Base-by-base conservation (phyloP, 2,888 invertebrate species). In the Drosophila niveifrons region DNA sequence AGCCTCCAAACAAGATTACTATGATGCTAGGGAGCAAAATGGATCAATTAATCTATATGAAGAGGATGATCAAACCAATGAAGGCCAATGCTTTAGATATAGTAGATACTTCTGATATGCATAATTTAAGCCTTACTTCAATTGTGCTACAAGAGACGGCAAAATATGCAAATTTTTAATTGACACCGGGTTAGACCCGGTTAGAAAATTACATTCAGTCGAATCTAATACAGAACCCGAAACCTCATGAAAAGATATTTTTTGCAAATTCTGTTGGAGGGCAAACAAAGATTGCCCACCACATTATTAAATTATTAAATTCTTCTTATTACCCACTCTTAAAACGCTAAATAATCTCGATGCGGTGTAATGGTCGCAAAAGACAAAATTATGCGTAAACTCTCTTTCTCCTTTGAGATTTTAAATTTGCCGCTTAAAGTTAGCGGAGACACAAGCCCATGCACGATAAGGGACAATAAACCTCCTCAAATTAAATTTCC, bases 261-360 rank as follows among this genome's bases (percentile, higher is more conserved):
- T 46, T 7, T 23, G 46, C 23, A 23, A 47, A 46, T 36, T 57
- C 44, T 4, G 31, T 56, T 31, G 46, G 56, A 9, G 34, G 18
- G 18, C 17, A 56, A 44, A 46, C 41, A 28, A n/a, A 29, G 31
- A 34, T 34, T 11, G 34, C 46, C 44, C 56, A 36, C 13, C 56
- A 56, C 18, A 44, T 9, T 56, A 31, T 56, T 56, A 10, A 55
- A 39, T 39, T 3, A 36, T 47, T 10, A 57, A 18, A 57, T 57
- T 57, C 11, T 58, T 58, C 28, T 15, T 58, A 11, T 48, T 58
- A 7, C 58, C 58, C 13, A 48, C 29, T 13, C 39, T 58, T 1
- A 58, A 39, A 58, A 58, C 36, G 2, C 15, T 58, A 2, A 48
- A 58, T 28, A 28, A 46, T 9, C 36, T 56, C 9, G 46, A 56